Conservation (phyloP, 1,140 invertebrate species). For the Drosophila nigromelanica region DNA sequence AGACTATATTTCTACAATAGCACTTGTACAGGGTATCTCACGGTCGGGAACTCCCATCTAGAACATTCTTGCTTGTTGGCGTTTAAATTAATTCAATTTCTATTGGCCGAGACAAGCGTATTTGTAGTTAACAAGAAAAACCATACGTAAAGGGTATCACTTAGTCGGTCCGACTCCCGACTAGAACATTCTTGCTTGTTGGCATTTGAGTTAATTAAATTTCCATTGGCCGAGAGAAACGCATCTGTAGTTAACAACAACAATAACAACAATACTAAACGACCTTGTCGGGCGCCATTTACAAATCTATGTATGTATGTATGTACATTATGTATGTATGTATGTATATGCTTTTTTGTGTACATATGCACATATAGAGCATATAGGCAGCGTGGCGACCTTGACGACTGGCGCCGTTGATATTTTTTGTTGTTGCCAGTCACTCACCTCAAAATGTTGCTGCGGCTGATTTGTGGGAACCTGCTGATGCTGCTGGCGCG, state of each 20-base stretch:
- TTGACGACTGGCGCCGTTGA: constrained; percentile 36
- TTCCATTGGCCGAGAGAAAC: constrained; percentile 17
- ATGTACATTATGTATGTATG: too few species aligned
- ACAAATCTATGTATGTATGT: constrained; percentile 13
- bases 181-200: too few species aligned
- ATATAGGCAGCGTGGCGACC: constrained; percentile 22
- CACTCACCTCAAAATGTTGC: constrained; percentile 80
- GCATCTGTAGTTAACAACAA: constrained; percentile 19
- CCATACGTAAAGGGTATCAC: too few species aligned
- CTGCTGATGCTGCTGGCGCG: constrained; percentile 62
- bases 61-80: too few species aligned
- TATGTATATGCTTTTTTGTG: neutral
- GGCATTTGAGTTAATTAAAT: constrained; percentile 27
- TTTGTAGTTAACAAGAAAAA: too few species aligned
- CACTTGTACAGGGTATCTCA: too few species aligned
- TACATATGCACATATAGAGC: constrained; percentile 15
- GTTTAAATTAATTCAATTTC: constrained; percentile 31
- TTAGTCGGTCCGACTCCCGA: too few species aligned
- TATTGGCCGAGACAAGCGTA: too few species aligned
- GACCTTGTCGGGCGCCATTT: constrained; percentile 45
- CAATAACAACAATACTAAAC: constrained; percentile 27
- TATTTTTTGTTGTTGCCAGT: constrained; percentile 4
- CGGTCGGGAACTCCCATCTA: too few species aligned
- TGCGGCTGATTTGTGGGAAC: constrained; percentile 64
- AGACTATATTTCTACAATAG: too few species aligned